Evolutionary conservation across 2,888 invertebrate species (phyloP).

Genomic region (Emesis castigata): DNA sequence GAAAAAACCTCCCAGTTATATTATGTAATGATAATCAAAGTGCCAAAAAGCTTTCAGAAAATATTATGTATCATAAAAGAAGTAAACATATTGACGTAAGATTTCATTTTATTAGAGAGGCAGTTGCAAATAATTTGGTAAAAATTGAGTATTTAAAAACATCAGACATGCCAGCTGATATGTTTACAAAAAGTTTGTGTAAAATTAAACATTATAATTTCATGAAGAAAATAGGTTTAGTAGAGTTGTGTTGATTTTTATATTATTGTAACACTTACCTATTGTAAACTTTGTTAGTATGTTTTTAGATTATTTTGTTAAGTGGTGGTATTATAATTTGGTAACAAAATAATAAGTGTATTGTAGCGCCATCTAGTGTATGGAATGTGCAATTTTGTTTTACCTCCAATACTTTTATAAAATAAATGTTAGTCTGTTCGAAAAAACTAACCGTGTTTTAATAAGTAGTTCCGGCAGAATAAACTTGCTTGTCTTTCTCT

Average conservation of each 20-base stretch:
- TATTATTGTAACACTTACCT: background rate
- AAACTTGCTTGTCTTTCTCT: too few species aligned
- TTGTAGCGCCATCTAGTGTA: background rate
- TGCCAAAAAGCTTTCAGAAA: conserved; percentile 35
- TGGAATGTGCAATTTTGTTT: too few species aligned
- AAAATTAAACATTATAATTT: conserved; percentile 19
- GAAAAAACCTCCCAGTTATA: conserved; percentile 31
- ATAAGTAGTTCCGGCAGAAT: too few species aligned
- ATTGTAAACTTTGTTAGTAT: background rate
- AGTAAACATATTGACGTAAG: conserved; percentile 42
- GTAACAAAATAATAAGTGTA: background rate
- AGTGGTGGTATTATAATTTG: conserved; percentile 3
- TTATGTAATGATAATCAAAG: conserved; percentile 50
- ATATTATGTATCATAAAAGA: conserved; percentile 36
- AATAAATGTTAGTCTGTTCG: too few species aligned
- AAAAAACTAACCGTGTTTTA: too few species aligned
- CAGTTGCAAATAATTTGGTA: conserved; percentile 31
- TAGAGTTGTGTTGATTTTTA: background rate
- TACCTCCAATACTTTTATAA: too few species aligned
- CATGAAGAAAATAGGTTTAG: background rate
- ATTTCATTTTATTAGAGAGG: conserved; percentile 34
- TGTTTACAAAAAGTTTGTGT: conserved; percentile 30
- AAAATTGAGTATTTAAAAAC: conserved; percentile 27
- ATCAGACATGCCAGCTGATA: conserved; percentile 27
- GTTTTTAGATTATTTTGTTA: background rate